phyloP scores from a whole-genome alignment of 2,113 vertebrate species.

The Scolopax mira region DNA sequence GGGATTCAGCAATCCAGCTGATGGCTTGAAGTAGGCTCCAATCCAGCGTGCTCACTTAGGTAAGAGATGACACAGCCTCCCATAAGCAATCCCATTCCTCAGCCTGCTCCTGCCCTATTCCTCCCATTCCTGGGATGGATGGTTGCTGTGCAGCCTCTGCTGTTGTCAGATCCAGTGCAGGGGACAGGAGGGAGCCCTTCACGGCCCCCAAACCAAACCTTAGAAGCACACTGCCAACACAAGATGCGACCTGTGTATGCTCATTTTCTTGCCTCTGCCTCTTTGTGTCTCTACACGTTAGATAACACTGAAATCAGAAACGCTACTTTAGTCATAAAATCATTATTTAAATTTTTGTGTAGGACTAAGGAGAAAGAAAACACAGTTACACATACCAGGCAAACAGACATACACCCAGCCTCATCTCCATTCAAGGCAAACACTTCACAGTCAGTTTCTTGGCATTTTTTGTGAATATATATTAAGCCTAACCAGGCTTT shows the following conservation, averaged over 20 bases:
- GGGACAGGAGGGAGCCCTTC: neutral
- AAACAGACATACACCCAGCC: neutral
- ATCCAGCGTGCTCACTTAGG: neutral
- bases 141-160: neutral
- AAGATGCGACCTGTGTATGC: neutral
- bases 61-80: neutral
- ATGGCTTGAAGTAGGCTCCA: neutral
- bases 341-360: neutral
- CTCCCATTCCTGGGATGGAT: neutral
- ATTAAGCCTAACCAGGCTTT: slow-evolving; percentile 5
- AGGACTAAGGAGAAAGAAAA: neutral
- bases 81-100: neutral
- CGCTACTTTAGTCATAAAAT: neutral
- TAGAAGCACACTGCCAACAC: neutral
- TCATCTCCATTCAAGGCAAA: slow-evolving; percentile 29
- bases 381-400: neutral
- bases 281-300: neutral
- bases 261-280: neutral
- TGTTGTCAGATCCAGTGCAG: neutral
- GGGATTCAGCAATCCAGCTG: neutral
- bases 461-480: slow-evolving; percentile 18
- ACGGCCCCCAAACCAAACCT: neutral
- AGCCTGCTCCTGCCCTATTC: neutral
- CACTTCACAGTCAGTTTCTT: slow-evolving; percentile 16
- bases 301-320: neutral